phyloP scores from a whole-genome alignment of 1,140 invertebrate genomes.

The Mya arenaria region DNA sequence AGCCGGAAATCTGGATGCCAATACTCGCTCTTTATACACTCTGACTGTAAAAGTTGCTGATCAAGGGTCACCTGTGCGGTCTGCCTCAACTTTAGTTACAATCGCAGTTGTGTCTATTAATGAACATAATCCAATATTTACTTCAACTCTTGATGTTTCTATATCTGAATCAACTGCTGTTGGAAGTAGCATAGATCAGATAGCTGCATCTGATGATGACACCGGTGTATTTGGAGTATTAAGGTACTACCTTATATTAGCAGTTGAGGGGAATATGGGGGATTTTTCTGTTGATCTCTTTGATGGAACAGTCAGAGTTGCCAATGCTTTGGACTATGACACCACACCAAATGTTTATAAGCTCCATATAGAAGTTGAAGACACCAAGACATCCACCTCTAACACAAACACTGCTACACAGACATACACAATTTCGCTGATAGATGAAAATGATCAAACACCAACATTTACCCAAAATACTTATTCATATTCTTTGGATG shows the following conservation, averaged over 20 bases:
- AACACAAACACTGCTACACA: slow-evolving; percentile 54
- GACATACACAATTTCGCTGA: slow-evolving; percentile 61
- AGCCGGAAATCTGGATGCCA: slow-evolving; percentile 40
- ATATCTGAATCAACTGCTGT: slow-evolving; percentile 59
- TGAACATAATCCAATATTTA: slow-evolving; percentile 61
- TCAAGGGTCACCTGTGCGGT: slow-evolving; percentile 52
- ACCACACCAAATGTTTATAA: slow-evolving; percentile 50
- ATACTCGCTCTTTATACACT: slow-evolving; percentile 28
- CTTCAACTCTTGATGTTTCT: slow-evolving; percentile 33
- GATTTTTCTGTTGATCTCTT: slow-evolving; percentile 58
- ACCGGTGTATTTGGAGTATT: slow-evolving; percentile 58
- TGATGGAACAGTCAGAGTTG: slow-evolving; percentile 57
- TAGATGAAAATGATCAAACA: slow-evolving; percentile 91
- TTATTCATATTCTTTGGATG: slow-evolving; percentile 40
- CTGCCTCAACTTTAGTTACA: slow-evolving; percentile 45
- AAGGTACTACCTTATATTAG: slow-evolving; percentile 59
- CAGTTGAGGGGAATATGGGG: slow-evolving; percentile 18
- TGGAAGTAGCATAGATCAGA: slow-evolving; percentile 57
- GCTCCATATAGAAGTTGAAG: slow-evolving; percentile 48
- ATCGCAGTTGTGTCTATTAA: slow-evolving; percentile 62
- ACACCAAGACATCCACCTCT: slow-evolving; percentile 46
- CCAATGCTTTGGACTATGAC: slow-evolving; percentile 65
- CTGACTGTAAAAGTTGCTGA: slow-evolving; percentile 54
- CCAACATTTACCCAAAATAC: slow-evolving; percentile 56
- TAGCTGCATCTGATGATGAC: slow-evolving; percentile 63